Base-by-base conservation (phyloP, 1,140 invertebrate genomes). In the Temnothorax curvispinosus region DNA sequence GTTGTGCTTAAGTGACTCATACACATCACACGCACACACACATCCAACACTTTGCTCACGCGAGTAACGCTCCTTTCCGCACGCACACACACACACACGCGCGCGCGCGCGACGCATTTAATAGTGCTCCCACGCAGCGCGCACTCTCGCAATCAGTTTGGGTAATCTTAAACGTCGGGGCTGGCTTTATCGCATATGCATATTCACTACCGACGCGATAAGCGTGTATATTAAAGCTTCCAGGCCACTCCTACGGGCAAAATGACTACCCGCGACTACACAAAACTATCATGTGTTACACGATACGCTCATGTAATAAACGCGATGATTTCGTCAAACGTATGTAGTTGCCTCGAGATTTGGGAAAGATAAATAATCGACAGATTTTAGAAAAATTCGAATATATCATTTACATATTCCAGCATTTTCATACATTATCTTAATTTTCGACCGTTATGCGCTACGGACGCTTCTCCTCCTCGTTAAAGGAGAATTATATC, bases 1-100 rank as follows among this genome's bases (percentile, higher is more conserved):
- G 32, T 71, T 58, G 58, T 8, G 38, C 62, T 81, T 69, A 88
- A 88, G 78, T 69, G 54, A 69, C n/a, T 58, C 38, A 44, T 62
- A 67, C 65, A 38, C 38, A 8, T 3, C 60, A 41, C 15, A 27
- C 38, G 2, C 9, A 15, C 3, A 58, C 9, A 15, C n/a, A n/a
- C 11, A 21, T n/a, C 35, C 7, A 21, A 27, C 15, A 52, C 3
- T 35, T 32, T 3, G 21, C n/a, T 75, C 35, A 75, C 54, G 13
- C n/a, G 50, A 69, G 32, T 21, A 54, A 69, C 15, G 27, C 50
- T 35, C 44, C 47, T 27, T 58, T 27, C 18, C 11, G 35, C 35
- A 67, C 38, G 54, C 18, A 52, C 35, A 32, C n/a, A 65, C 50
- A 64, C 27, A 11, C 15, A 52, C 38, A 54, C 18, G 27, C 35